phyloP scores from a whole-genome alignment of 2,113 vertebrate species.

The Xiphophorus maculatus region DNA sequence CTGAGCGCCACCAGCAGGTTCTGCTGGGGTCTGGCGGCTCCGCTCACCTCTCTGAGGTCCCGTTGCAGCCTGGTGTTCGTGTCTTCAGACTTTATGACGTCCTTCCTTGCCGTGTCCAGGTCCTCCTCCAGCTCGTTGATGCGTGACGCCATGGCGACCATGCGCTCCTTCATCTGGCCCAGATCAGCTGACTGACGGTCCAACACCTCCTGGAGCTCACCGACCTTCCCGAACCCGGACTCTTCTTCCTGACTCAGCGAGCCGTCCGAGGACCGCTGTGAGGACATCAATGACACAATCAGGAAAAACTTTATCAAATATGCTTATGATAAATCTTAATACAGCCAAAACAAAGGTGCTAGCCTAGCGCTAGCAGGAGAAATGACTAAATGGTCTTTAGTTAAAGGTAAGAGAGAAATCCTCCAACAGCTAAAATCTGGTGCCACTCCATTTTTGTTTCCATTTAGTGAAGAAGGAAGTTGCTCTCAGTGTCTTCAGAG shows the following conservation, averaged over 20 bases:
- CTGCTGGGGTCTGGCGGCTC: accelerated
- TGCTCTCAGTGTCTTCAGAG: too few species aligned
- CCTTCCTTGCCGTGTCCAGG: constrained; percentile 94
- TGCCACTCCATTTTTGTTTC: too few species aligned
- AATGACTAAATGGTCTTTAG: too few species aligned
- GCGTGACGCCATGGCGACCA: constrained; percentile 85
- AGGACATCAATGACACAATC: background rate
- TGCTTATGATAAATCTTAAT: too few species aligned
- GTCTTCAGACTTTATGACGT: constrained; percentile 95
- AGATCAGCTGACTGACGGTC: constrained; percentile 91
- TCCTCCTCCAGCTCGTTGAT: constrained; percentile 94
- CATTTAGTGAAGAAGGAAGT: too few species aligned
- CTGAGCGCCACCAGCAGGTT: background rate
- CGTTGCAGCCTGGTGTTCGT: constrained; percentile 91
- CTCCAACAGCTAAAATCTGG: too few species aligned
- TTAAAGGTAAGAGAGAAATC: too few species aligned
- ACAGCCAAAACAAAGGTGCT: too few species aligned
- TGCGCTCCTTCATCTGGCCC: constrained; percentile 94
- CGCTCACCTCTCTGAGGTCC: constrained; percentile 89
- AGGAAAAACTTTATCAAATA: background rate
- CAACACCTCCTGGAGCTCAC: constrained; percentile 92
- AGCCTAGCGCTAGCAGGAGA: too few species aligned
- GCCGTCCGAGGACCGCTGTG: constrained; percentile 88
- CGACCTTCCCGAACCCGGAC: constrained; percentile 77
- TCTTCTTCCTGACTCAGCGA: constrained; percentile 90